Conservation (phyloP, 2,888 invertebrate genomes). For the Philhelius pedissequus region DNA sequence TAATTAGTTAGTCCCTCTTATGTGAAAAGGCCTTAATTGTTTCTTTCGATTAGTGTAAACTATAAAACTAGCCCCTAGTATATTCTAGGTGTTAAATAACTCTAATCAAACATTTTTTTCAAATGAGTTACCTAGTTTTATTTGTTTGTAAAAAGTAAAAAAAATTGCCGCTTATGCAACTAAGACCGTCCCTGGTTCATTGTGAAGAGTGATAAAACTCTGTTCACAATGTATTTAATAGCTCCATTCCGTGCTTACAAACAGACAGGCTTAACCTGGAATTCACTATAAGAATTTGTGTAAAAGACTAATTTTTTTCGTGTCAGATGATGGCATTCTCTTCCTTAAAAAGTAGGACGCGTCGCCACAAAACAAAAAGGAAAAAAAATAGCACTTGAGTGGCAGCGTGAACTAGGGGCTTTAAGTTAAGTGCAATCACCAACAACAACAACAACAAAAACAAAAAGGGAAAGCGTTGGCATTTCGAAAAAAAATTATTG, state of each 20-base stretch:
- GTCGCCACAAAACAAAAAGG: not conserved
- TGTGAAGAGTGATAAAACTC: not conserved
- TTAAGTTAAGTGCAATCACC: slow-evolving; percentile 32
- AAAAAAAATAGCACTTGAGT: not conserved
- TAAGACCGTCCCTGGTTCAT: not conserved
- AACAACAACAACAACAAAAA: not conserved
- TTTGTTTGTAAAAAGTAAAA: too few relatives aligned
- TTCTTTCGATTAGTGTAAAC: too few relatives aligned
- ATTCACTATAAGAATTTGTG: slow-evolving; percentile 17
- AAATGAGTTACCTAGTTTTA: too few relatives aligned
- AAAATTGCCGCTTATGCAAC: too few relatives aligned
- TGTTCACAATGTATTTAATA: not conserved
- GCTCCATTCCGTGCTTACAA: not conserved
- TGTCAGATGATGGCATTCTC: slow-evolving; percentile 47
- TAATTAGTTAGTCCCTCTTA: too few relatives aligned
- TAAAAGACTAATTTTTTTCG: slow-evolving; percentile 6
- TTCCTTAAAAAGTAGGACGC: slow-evolving; percentile 57
- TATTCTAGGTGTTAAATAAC: too few relatives aligned
- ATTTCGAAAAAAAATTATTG: not conserved
- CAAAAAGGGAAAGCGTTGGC: slow-evolving; percentile 45
- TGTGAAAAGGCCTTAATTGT: too few relatives aligned
- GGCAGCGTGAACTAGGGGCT: slow-evolving; percentile 3
- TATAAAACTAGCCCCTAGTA: too few relatives aligned
- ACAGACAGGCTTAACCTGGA: slow-evolving; percentile 36
- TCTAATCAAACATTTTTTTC: too few relatives aligned